phyloP scores from a whole-genome alignment of 2,113 vertebrate species.

The Pedionomus torquatus region DNA sequence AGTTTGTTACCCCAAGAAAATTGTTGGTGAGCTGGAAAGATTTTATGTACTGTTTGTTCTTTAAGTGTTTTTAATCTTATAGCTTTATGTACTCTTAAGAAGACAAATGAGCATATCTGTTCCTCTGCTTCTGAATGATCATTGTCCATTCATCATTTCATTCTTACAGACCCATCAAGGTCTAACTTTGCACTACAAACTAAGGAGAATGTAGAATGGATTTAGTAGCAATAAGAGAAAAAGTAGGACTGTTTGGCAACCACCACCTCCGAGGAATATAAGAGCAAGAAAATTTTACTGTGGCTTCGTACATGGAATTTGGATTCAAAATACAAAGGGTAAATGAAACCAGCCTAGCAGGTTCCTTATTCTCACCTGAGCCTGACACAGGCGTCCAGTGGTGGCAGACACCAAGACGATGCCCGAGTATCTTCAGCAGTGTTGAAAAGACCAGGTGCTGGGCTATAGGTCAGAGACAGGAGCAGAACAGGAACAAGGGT shows the following conservation, averaged over 20 bases:
- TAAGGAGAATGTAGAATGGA: not conserved
- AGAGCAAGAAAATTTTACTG: not conserved
- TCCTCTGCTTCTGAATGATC: not conserved
- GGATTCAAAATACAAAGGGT: not conserved
- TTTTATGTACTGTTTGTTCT: not conserved
- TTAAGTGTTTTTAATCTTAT: not conserved
- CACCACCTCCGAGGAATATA: not conserved
- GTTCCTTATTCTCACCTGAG: not conserved
- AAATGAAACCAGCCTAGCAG: not conserved
- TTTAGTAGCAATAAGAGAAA: not conserved
- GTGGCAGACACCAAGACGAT: not conserved
- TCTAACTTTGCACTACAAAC: not conserved
- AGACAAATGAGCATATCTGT: not conserved
- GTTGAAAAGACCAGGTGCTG: not conserved
- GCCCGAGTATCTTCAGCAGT: not conserved
- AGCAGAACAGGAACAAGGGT: not conserved
- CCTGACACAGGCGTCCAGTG: not conserved
- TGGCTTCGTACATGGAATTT: not conserved
- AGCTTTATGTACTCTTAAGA: not conserved
- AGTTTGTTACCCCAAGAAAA: not conserved
- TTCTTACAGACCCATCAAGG: not conserved
- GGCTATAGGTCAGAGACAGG: not conserved
- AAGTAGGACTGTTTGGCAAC: not conserved
- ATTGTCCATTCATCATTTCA: not conserved
- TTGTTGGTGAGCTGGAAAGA: accelerated